These are phyloP conservation scores for Apamea anceps DNA, from an alignment of 2,888 invertebrate species.

Conservation along the genomic window DNA sequence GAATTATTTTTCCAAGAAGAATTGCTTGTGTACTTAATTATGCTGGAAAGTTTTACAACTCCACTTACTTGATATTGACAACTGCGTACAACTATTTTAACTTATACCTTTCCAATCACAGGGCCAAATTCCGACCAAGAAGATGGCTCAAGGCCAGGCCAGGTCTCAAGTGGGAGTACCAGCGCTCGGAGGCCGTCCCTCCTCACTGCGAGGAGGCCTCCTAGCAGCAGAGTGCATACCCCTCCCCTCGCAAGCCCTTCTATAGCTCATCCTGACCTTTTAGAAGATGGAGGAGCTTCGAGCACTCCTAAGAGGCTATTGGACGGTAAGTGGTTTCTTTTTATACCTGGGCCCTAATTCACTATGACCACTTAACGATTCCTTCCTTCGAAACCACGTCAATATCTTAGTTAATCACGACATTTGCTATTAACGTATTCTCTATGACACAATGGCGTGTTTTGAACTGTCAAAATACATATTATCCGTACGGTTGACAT, in stretches of 20 bases:
- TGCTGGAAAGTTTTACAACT: background rate
- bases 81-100: background rate
- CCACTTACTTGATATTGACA: background rate
- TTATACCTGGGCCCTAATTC: background rate
- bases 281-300: constrained; percentile 95
- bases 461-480: background rate
- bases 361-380: background rate
- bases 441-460: background rate
- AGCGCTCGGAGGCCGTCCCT: constrained; percentile 85
- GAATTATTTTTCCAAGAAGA: background rate
- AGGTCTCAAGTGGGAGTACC: constrained; percentile 92
- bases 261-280: constrained; percentile 91
- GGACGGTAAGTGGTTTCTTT: constrained; percentile 84
- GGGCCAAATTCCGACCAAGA: constrained; percentile 94
- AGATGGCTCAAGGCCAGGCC: constrained; percentile 93
- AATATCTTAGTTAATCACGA: background rate
- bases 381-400: background rate
- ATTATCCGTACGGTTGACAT: background rate
- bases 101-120: constrained; percentile 60
- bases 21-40: background rate
- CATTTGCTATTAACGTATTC: background rate
- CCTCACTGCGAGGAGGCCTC: constrained; percentile 86
- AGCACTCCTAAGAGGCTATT: constrained; percentile 94
- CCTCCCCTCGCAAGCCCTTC: constrained; percentile 93
- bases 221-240: constrained; percentile 92